phyloP scores from a whole-genome alignment of 2,888 invertebrate species.

The Ommatoiulus sabulosus region DNA sequence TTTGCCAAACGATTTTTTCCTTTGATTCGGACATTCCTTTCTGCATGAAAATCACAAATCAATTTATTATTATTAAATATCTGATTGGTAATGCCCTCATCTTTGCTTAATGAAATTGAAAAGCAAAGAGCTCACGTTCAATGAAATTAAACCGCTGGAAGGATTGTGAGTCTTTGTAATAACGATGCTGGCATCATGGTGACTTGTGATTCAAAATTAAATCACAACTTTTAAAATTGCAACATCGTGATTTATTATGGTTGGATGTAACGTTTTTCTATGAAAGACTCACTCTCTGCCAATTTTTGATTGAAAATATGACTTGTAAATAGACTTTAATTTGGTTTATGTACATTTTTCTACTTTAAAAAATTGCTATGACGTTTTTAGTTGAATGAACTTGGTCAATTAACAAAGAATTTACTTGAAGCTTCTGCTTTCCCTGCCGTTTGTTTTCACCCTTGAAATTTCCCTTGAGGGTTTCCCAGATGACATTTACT shows the following conservation, averaged over 20 bases:
- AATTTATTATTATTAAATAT: not conserved
- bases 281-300: not conserved
- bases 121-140: not conserved
- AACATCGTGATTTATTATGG: not conserved
- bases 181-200: not conserved
- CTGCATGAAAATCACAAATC: not conserved
- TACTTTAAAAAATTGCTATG: not conserved
- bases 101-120: not conserved
- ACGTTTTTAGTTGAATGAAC: not conserved
- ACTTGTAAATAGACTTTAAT: not conserved
- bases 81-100: not conserved
- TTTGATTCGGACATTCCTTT: not conserved
- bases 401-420: not conserved
- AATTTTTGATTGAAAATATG: not conserved
- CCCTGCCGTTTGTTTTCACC: not conserved
- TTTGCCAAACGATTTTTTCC: not conserved
- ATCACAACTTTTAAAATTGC: not conserved
- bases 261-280: not conserved
- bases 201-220: not conserved
- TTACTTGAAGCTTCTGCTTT: not conserved
- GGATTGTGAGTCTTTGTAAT: not conserved
- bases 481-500: not conserved
- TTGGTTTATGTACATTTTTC: constrained; percentile 6
- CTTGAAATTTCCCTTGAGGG: not conserved
- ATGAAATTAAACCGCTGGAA: not conserved